phyloP scores from a whole-genome alignment of 1,140 invertebrate species.

The Ooceraea biroi region DNA sequence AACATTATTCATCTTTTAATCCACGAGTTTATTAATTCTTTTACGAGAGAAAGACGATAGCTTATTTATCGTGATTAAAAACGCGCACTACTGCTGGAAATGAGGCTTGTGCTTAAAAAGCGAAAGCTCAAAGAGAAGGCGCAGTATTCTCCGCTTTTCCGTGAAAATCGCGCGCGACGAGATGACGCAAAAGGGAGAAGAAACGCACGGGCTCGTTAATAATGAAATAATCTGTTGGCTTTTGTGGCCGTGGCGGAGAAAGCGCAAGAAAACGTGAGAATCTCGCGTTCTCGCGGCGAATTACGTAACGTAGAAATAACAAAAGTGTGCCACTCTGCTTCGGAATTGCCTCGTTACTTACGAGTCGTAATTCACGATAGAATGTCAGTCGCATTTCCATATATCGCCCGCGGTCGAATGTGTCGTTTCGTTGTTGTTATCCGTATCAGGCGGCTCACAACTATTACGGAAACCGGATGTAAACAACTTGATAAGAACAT shows the following conservation, averaged over 20 bases:
- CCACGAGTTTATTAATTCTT: conserved; percentile 10
- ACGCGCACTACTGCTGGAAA: background rate
- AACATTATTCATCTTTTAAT: conserved; percentile 9
- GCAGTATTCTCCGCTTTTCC: conserved; percentile 13
- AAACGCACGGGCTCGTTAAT: background rate
- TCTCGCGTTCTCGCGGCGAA: conserved; percentile 12
- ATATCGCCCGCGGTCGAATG: conserved; percentile 6
- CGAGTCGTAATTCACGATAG: background rate
- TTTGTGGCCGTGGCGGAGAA: background rate
- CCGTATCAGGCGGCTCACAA: background rate
- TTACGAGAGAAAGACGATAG: background rate
- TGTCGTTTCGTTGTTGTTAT: conserved; percentile 15
- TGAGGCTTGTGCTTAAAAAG: conserved; percentile 3
- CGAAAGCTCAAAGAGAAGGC: background rate
- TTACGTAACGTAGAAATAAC: conserved; percentile 35
- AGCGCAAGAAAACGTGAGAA: conserved; percentile 39
- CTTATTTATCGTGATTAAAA: conserved; percentile 44
- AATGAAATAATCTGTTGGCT: conserved; percentile 17
- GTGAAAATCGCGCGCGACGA: background rate
- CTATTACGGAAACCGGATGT: conserved; percentile 3
- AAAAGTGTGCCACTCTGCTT: conserved; percentile 8
- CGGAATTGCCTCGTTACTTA: background rate
- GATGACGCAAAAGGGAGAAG: background rate
- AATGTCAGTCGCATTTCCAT: conserved; percentile 35
- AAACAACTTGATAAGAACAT: conserved; percentile 3